Conservation (phyloP, 2,888 invertebrate species). For the Pocota personata region DNA sequence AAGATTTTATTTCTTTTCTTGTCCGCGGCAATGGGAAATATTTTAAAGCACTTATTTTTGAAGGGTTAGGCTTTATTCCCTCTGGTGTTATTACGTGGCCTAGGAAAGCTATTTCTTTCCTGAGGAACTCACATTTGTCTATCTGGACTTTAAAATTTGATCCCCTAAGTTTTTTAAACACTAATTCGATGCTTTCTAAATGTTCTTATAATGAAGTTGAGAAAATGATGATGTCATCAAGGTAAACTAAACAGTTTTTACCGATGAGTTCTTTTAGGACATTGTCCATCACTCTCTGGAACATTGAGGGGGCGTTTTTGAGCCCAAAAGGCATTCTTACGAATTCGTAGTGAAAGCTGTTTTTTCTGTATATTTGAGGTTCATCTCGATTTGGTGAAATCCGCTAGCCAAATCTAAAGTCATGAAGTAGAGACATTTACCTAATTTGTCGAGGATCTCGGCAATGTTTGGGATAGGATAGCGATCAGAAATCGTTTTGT, state of each 20-base stretch:
- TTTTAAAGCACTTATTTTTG: slow-evolving; percentile 14
- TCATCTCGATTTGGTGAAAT: no score
- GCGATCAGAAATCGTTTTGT: no score
- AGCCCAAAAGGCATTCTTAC: slow-evolving; percentile 34
- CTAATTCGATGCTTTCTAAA: slow-evolving; percentile 44
- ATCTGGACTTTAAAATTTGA: no score
- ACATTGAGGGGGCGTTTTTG: slow-evolving; percentile 3
- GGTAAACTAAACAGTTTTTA: slow-evolving; percentile 62
- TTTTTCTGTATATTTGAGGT: no score
- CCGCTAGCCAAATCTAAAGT: no score
- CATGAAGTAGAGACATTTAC: not conserved
- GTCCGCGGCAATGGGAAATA: slow-evolving; percentile 26
- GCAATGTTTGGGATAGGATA: no score
- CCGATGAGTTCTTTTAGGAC: not conserved
- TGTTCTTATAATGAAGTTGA: slow-evolving; percentile 68
- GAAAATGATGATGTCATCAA: slow-evolving; percentile 73
- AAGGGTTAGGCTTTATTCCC: slow-evolving; percentile 14
- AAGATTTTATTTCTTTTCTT: slow-evolving; percentile 17
- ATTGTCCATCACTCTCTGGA: slow-evolving; percentile 4
- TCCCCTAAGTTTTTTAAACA: no score
- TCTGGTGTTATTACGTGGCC: slow-evolving; percentile 74
- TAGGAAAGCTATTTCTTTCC: slow-evolving; percentile 73
- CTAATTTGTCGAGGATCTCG: not conserved
- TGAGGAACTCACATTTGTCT: slow-evolving; percentile 58
- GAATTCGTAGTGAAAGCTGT: slow-evolving; percentile 68